Base-by-base conservation (phyloP, 2,113 vertebrate species). In the Rhizomys pruinosus region DNA sequence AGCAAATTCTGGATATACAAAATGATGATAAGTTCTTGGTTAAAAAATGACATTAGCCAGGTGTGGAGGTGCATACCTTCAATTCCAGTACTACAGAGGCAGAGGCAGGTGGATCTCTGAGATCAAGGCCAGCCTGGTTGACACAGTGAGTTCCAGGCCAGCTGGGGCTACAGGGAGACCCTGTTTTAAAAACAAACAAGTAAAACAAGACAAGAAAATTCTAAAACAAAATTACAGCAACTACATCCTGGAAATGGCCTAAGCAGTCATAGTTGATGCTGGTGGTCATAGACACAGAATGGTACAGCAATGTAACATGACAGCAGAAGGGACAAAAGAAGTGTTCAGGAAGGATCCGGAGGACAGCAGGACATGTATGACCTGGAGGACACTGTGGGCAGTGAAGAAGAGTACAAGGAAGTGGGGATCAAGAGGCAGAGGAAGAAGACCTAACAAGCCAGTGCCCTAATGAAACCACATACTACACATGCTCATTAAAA, bases 1-100 rank as follows among this genome's bases (percentile, higher is more conserved):
- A 92, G 20, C 89, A 89, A 89, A 93, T 82, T 94, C 17, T 86
- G 10, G 84, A 47, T 72, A 44, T 73, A 81, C 3, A 88, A 22
- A 90, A 29, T 19, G 61, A 73, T 52, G 44, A 2, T 80, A 44
- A 69, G 25, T 71, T 86, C 10, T 64, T 92, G 55, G 76, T 59
- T 64, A 19, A 25, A 25, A 37, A 80, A 77, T 61, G 59, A 61
- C 7, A 61, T 61, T 19, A 61, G 16, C 16, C 3, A 61, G 20
- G 20, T 4, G 16, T 59, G 42, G 84, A 52, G 47, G 47, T 11
- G 6, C 47, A 52, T 52, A 11, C 47, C 47, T 52, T 52, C 47
- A 52, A 52, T 52, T 52, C 47, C 47, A 52, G 11, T 11, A 52
- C 47, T 52, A 52, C 6, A 11, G 47, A 52, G 47, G 47, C 47